phyloP scores from a whole-genome alignment of 2,113 vertebrate species.

The Clarias gariepinus region DNA sequence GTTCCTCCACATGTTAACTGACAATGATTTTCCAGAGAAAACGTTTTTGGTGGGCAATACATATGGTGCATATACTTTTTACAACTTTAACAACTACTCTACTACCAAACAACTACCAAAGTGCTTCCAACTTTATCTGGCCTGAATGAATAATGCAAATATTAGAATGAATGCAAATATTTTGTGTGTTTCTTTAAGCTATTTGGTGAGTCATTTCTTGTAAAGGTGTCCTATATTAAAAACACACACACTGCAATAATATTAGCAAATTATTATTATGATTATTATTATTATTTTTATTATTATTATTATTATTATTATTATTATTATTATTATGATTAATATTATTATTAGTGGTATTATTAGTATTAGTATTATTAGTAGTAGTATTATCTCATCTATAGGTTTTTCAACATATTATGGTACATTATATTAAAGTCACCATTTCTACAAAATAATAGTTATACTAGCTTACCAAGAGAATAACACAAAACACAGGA shows the following conservation, averaged over 20 bases:
- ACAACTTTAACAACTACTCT: background rate
- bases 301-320: too few relatives aligned
- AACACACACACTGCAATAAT: background rate
- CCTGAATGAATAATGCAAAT: background rate
- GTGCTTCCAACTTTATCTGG: background rate
- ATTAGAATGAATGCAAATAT: background rate
- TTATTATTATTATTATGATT: too few relatives aligned
- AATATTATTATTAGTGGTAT: too few relatives aligned
- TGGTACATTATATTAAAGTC: background rate
- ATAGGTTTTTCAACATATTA: background rate
- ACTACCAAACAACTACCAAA: background rate
- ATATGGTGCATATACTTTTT: background rate
- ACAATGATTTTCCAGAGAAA: background rate
- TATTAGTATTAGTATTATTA: too few relatives aligned
- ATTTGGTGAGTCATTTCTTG: background rate
- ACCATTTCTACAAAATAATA: background rate
- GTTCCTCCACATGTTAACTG: conserved; percentile 6
- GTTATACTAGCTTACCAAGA: background rate
- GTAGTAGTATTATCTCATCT: background rate
- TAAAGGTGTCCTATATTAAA: background rate
- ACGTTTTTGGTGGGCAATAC: background rate
- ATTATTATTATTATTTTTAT: too few relatives aligned
- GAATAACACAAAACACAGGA: background rate
- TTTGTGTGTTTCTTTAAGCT: background rate
- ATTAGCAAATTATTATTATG: background rate